Base-by-base conservation (phyloP, 2,113 vertebrate species). In the Misgurnus anguillicaudatus region DNA sequence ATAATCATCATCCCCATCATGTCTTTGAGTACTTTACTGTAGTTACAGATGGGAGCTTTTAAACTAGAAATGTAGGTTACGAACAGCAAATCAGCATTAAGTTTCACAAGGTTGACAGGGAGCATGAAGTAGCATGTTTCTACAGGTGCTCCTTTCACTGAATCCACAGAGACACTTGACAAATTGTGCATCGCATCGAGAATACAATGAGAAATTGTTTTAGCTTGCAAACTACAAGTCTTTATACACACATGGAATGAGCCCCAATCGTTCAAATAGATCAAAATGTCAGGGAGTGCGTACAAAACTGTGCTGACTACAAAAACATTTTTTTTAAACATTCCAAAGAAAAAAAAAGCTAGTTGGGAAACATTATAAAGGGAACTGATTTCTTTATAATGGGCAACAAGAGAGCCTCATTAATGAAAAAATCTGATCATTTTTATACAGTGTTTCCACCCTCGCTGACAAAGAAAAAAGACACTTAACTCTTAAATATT, bases 351-450 rank as follows among this genome's bases (percentile, higher is more conserved):
- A 60, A 24, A 19, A 19, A 9, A 83, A 21, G 17, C 45, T 42
- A 72, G 55, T 14, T 73, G 82, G 75, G 17, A 41, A 48, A 80
- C 6, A 7, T 31, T 31, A 31, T 31, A 31, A 31, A 57, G 53
- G 17, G 53, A n/a, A 71, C 41, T 58, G 36, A 31, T 80, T 83
- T 81, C 62, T 67, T 79, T 65, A 63, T 38, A 60, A 16, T 0
- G 5, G 45, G 19, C 16, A 41, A 68, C 79, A 77, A 67, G 47
- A 72, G 38, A 82, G 41, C 57, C 38, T 73, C 16, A 53, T 45
- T 84, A 78, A 79, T 47, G 64, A 72, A 82, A 83, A 73, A 74
- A 73, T 80, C 74, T 77, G 65, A 82, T 86, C 77, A 86, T 57
- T 61, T 65, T 67, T 42, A 31, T n/a, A 45, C 73, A 78, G 71